Evolutionary conservation across 2,797 vertebrate species (phyloP).

Genomic region (Mallotus villosus): DNA sequence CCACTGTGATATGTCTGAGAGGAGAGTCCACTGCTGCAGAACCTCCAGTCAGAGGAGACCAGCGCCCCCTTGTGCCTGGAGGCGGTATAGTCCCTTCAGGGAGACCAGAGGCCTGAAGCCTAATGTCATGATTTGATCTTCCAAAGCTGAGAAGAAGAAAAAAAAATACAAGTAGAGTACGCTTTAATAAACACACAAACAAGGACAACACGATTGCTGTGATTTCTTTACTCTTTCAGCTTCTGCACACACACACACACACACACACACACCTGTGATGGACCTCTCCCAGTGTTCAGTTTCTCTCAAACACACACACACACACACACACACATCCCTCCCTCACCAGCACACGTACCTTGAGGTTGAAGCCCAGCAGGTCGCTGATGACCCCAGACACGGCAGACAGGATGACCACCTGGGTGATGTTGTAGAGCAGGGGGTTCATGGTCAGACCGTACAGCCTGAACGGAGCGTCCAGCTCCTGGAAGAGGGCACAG

Average conservation of each 20-base stretch:
- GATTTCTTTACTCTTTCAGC: background rate
- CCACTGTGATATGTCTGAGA: slow-evolving; percentile 74
- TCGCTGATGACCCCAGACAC: slow-evolving; percentile 98
- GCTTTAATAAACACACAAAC: background rate
- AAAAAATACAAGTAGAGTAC: slow-evolving; percentile 7
- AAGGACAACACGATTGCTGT: background rate
- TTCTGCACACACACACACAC: background rate
- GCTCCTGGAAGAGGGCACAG: slow-evolving; percentile 76
- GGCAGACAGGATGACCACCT: slow-evolving; percentile 97
- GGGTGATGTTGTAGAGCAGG: slow-evolving; percentile 97
- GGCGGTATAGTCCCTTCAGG: slow-evolving; percentile 44
- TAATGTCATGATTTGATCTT: slow-evolving; percentile 96
- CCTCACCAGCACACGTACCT: slow-evolving; percentile 71
- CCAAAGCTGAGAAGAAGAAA: slow-evolving; percentile 83
- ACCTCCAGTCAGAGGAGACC: slow-evolving; percentile 44
- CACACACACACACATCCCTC: background rate
- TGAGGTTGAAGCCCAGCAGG: slow-evolving; percentile 96
- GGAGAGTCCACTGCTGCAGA: slow-evolving; percentile 27
- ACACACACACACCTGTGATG: background rate
- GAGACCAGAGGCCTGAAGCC: slow-evolving; percentile 26
- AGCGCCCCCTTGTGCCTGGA: slow-evolving; percentile 51
- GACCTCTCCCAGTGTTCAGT: background rate
- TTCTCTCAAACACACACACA: background rate
- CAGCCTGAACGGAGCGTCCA: slow-evolving; percentile 92
- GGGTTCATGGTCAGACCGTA: slow-evolving; percentile 98